phyloP scores from a whole-genome alignment of 2,888 invertebrate species.

The Anaspis maculata region DNA sequence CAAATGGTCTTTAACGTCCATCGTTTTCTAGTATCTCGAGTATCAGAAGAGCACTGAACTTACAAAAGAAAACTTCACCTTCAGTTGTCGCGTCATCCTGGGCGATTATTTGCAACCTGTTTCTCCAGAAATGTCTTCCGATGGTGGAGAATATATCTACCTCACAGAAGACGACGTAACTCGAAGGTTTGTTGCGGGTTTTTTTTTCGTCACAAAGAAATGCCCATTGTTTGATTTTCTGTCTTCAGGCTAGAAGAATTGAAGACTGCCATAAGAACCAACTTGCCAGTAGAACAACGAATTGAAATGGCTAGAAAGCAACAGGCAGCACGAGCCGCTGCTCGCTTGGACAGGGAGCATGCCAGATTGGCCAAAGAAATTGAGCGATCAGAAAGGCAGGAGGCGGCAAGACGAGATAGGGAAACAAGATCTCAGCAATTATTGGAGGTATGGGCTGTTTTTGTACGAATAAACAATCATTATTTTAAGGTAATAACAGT shows the following conservation, averaged over 20 bases:
- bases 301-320: slow-evolving; percentile 66
- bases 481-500: slow-evolving; percentile 2
- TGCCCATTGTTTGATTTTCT: not conserved
- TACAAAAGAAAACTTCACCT: slow-evolving; percentile 83
- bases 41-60: slow-evolving; percentile 52
- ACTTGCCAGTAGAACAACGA: slow-evolving; percentile 64
- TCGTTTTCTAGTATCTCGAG: slow-evolving; percentile 60
- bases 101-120: slow-evolving; percentile 86
- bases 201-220: slow-evolving; percentile 28
- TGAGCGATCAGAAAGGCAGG: slow-evolving; percentile 75
- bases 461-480: not conserved
- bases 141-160: slow-evolving; percentile 64
- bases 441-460: slow-evolving; percentile 59
- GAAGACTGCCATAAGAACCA: slow-evolving; percentile 53
- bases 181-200: slow-evolving; percentile 47
- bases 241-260: slow-evolving; percentile 55
- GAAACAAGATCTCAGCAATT: slow-evolving; percentile 78
- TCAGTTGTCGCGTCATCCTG: slow-evolving; percentile 78
- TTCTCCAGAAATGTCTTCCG: slow-evolving; percentile 51
- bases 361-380: slow-evolving; percentile 58
- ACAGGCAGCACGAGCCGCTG: slow-evolving; percentile 67
- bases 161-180: slow-evolving; percentile 76
- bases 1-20: no score
- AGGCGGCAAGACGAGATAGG: slow-evolving; percentile 72
- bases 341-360: slow-evolving; percentile 63